phyloP scores from a whole-genome alignment of 2,888 invertebrate species.

The Agonopterix heracliana region DNA sequence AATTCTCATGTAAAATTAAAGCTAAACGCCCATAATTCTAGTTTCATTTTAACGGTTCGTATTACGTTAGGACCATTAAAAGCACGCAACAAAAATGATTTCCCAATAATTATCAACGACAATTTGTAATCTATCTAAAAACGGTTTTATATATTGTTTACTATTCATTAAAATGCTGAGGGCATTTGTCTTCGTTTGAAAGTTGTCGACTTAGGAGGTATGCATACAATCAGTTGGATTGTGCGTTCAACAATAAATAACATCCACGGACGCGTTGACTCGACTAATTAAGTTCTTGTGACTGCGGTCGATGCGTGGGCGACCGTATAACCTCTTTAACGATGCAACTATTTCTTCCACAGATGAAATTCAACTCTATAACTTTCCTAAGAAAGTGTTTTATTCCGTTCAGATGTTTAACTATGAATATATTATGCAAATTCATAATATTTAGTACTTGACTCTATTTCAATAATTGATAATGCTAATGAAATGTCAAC shows the following conservation, averaged over 20 bases:
- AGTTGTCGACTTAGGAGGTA: conserved; percentile 43
- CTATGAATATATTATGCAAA: conserved; percentile 46
- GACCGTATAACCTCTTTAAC: conserved; percentile 37
- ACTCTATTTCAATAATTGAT: conserved; percentile 61
- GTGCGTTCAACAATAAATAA: conserved; percentile 63
- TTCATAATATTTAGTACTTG: conserved; percentile 45
- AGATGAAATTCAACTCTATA: conserved; percentile 25
- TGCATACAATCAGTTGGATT: conserved; percentile 54
- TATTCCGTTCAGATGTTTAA: conserved; percentile 10
- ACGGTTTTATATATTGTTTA: conserved; percentile 12
- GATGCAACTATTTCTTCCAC: conserved; percentile 27
- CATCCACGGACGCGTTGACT: conserved; percentile 48
- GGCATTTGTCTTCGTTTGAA: conserved; percentile 43
- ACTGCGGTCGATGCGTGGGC: conserved; percentile 52
- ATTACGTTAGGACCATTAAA: no score
- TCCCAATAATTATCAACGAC: background rate
- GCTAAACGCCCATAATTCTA: no score
- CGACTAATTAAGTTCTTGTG: conserved; percentile 71
- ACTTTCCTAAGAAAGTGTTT: conserved; percentile 18
- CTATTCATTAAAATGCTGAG: conserved; percentile 16
- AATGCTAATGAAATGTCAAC: conserved; percentile 48
- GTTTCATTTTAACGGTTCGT: no score
- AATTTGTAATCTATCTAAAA: conserved; percentile 8
- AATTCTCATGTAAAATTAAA: no score
- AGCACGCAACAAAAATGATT: background rate